These are phyloP conservation scores for Nomada ferruginata DNA, from an alignment of 2,888 invertebrate genomes.

Conservation along the genomic window DNA sequence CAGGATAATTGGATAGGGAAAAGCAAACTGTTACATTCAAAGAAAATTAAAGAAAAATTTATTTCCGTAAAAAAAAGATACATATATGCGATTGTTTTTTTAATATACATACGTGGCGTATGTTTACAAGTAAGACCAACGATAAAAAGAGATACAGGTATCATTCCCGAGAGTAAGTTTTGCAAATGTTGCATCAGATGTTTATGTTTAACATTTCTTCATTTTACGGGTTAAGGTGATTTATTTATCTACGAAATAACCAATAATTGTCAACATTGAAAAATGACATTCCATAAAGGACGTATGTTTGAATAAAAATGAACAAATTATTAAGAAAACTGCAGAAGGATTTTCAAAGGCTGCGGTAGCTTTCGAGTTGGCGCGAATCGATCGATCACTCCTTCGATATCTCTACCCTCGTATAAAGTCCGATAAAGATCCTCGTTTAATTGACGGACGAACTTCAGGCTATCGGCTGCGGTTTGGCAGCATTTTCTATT, in stretches of 20 bases:
- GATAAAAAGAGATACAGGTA: conserved; percentile 51
- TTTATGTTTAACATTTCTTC: conserved; percentile 15
- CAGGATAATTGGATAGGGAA: too few species aligned
- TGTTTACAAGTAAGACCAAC: conserved; percentile 12
- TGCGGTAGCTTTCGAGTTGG: conserved; percentile 54
- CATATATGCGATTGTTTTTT: neutral
- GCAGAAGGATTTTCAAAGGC: conserved; percentile 59
- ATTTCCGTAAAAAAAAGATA: neutral
- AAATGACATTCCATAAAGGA: neutral
- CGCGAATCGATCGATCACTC: conserved; percentile 59
- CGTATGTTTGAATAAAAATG: neutral
- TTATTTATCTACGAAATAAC: neutral
- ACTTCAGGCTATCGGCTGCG: conserved; percentile 43
- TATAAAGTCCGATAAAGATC: conserved; percentile 32
- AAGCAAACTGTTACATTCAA: too few species aligned
- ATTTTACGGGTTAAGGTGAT: neutral
- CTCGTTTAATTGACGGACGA: conserved; percentile 13
- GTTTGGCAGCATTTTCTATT: conserved; percentile 11
- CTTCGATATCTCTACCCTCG: conserved; percentile 29
- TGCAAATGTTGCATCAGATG: conserved; percentile 50
- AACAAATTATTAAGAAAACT: conserved; percentile 15
- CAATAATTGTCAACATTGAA: neutral
- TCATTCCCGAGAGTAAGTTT: conserved; percentile 27
- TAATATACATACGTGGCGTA: neutral
- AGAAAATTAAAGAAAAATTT: too few species aligned